Evolutionary conservation across 1,140 invertebrate species (phyloP), one percentile per base, ranked within the genome.

Genomic region (Metopolophium dirhodum): DNA sequence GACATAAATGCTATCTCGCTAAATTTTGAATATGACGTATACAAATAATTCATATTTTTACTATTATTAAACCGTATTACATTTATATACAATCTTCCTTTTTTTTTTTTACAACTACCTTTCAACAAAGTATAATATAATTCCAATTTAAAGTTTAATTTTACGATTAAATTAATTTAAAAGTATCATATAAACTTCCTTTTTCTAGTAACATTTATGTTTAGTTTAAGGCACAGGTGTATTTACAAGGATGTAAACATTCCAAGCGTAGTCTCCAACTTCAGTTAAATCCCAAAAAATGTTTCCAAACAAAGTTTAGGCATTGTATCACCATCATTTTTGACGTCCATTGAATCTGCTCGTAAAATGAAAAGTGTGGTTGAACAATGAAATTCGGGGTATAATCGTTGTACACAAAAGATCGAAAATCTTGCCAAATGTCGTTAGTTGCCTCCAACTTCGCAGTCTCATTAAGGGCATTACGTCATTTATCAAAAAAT

Each of bases 391-490:
- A 92, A 82, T 83, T 49, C 68, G 7, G 90, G 49, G 91, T 85
- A 85, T 93, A 93, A 93, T 93, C 91, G 82, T 93, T 93, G 82
- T 83, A 93, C 49, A 93, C 91, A 93, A 93, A 51, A 57, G 91
- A 93, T 93, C 49, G 82, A 93, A 93, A 93, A 93, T 93, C 91
- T 93, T 93, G 91, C 77, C 91, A 93, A 93, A 93, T 93, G 82
- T 93, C 91, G 91, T 93, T 93, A 93, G 91, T 83, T 51, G 49
- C 77, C 82, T 86, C 91, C 82, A 85, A 51, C 77, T 37, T 90
- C 26, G 89, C 41, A 83, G 91, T 93, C 77, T 93, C 91, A 93
- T 93, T 93, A 93, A 93, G 82, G 37, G 49, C 51, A 85, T 85
- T 54, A 85, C 82, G 77, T 93, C 49, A 93, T 93, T 93, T 93